Evolutionary conservation across 2,888 invertebrate genomes (phyloP).

Genomic region (Eurytoma californica): DNA sequence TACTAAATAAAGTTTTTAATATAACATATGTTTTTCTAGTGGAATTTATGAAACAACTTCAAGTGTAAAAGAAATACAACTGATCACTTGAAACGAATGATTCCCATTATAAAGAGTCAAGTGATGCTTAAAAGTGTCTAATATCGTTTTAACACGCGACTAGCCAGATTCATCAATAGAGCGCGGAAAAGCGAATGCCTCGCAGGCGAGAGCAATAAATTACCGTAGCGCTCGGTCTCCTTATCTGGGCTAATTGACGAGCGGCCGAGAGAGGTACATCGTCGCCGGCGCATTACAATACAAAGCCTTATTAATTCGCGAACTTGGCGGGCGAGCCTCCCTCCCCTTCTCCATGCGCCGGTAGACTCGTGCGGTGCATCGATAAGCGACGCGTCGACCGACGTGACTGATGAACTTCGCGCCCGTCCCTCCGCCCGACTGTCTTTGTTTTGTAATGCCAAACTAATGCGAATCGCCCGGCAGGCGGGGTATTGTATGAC

Average conservation of each 20-base stretch:
- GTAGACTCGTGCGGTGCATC: neutral
- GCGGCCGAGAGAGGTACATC: neutral
- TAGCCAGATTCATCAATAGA: neutral
- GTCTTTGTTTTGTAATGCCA: conserved; percentile 47
- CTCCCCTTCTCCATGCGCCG: neutral
- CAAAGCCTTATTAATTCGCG: conserved; percentile 39
- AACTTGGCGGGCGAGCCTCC: neutral
- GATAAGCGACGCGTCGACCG: conserved; percentile 11
- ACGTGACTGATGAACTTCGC: conserved; percentile 31
- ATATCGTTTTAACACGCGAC: no score
- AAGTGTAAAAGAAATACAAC: no score
- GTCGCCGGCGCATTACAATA: conserved; percentile 31
- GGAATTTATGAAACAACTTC: no score
- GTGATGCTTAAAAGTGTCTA: no score
- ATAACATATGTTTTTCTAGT: no score
- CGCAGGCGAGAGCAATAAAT: neutral
- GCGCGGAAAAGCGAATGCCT: neutral
- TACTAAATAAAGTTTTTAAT: no score
- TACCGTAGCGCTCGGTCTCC: conserved; percentile 17
- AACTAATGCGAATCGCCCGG: conserved; percentile 31
- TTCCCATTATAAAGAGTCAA: no score
- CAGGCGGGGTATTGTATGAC: neutral
- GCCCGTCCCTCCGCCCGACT: neutral
- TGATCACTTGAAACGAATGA: no score
- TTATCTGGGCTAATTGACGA: conserved; percentile 31